Conservation (phyloP, 2,113 vertebrate species). For the Ptychochromis oligacanthus region DNA sequence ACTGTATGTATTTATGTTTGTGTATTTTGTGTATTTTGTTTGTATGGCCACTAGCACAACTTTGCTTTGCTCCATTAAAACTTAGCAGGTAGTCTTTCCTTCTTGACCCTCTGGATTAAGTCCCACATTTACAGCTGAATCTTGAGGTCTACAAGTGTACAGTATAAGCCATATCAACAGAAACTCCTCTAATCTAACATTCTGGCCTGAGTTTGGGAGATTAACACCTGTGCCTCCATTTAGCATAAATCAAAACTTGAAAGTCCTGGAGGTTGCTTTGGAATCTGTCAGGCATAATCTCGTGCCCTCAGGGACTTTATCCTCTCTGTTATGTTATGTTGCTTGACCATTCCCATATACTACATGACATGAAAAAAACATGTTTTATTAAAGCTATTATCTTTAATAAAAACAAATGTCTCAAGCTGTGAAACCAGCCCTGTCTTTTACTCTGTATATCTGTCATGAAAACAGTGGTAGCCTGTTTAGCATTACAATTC, state of each 20-base stretch:
- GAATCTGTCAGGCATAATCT: neutral
- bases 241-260: neutral
- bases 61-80: neutral
- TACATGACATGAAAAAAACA: neutral
- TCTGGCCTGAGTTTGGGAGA: constrained; percentile 27
- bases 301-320: neutral
- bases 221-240: constrained; percentile 18
- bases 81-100: neutral
- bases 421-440: neutral
- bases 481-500: neutral
- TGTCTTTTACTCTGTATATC: neutral
- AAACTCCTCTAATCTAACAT: constrained; percentile 20
- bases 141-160: constrained; percentile 4
- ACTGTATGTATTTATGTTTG: neutral
- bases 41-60: neutral
- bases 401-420: neutral
- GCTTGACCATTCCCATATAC: neutral
- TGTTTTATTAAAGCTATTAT: neutral
- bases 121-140: neutral
- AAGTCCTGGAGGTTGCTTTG: neutral
- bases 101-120: constrained; percentile 35
- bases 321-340: neutral
- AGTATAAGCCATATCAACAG: neutral
- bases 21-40: too few species aligned
- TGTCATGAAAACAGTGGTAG: neutral